phyloP scores from a whole-genome alignment of 2,113 vertebrate genomes.

The Zosterops japonicus region DNA sequence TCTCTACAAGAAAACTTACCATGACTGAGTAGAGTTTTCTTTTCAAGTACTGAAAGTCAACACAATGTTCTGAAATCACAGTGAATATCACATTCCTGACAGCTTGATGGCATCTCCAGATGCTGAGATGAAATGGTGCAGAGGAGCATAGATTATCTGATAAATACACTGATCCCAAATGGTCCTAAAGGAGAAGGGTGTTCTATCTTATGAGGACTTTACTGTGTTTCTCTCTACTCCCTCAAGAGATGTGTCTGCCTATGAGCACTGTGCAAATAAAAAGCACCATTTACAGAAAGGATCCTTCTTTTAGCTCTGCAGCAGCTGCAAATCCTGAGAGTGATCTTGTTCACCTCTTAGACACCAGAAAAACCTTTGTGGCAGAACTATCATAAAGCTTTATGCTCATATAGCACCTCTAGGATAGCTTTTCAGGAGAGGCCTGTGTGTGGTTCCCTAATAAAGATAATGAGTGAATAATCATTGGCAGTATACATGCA shows the following conservation, averaged over 20 bases:
- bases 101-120: neutral
- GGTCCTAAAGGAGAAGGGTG: neutral
- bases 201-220: neutral
- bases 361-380: neutral
- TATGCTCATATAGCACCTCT: neutral
- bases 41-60: neutral
- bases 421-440: neutral
- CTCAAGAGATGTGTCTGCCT: neutral
- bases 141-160: neutral
- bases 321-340: neutral
- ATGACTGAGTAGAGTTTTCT: neutral
- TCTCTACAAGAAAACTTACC: neutral
- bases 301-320: neutral
- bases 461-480: constrained; percentile 31
- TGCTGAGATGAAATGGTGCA: neutral
- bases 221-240: neutral
- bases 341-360: neutral
- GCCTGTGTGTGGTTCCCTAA: neutral
- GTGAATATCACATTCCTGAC: neutral
- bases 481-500: neutral
- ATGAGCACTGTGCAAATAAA: neutral
- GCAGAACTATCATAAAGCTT: neutral
- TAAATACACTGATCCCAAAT: neutral
- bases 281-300: neutral
- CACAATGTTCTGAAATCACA: neutral